Conservation (phyloP, 2,113 vertebrate species). For the Apodemus speciosus region DNA sequence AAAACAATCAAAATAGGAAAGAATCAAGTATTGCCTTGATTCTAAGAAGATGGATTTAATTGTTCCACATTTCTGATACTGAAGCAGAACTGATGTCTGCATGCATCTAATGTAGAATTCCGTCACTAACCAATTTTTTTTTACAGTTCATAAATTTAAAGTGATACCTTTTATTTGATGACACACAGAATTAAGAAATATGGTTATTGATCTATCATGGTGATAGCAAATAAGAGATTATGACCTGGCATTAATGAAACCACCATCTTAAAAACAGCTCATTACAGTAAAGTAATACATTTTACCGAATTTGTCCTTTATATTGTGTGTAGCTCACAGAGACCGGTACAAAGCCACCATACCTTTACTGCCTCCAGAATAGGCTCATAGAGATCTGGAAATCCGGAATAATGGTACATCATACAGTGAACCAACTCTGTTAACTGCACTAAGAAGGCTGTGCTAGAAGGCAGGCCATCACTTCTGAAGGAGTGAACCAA, state of each 20-base stretch:
- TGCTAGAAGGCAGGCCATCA: slow-evolving; percentile 92
- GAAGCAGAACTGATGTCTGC: not conserved
- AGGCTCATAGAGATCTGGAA: slow-evolving; percentile 97
- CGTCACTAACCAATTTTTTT: not conserved
- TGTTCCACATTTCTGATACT: slow-evolving; percentile 9
- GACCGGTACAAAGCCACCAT: slow-evolving; percentile 40
- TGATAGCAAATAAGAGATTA: slow-evolving; percentile 9
- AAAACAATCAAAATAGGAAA: slow-evolving; percentile 48
- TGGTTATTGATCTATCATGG: slow-evolving; percentile 29
- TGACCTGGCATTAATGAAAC: slow-evolving; percentile 6
- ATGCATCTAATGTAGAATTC: not conserved
- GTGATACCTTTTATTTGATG: slow-evolving; percentile 9
- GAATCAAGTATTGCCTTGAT: not conserved
- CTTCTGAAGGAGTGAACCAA: slow-evolving; percentile 92
- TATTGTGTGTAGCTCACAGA: not conserved
- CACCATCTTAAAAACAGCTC: not conserved
- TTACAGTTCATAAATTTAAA: slow-evolving; percentile 10
- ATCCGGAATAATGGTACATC: slow-evolving; percentile 99
- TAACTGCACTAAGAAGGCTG: slow-evolving; percentile 93
- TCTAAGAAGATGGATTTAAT: slow-evolving; percentile 10
- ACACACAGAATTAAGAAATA: slow-evolving; percentile 1
- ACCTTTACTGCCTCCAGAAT: slow-evolving; percentile 97
- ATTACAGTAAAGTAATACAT: not conserved
- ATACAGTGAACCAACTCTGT: slow-evolving; percentile 96
- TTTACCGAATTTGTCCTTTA: not conserved